Conservation (phyloP, 2,888 invertebrate species). For the Calliopum simillimum region DNA sequence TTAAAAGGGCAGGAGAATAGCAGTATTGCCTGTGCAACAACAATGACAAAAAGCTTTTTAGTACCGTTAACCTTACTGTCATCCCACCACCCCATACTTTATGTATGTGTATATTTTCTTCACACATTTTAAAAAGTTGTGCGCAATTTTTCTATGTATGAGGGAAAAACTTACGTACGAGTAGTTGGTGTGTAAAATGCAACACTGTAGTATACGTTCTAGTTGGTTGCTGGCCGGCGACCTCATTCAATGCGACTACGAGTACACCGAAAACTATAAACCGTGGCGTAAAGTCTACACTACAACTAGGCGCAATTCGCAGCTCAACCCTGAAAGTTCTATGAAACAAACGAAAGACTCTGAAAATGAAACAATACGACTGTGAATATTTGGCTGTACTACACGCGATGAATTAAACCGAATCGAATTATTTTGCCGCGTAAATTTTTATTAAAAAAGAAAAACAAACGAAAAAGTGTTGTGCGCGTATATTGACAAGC, state of each 20-base stretch:
- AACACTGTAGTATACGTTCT: conserved; percentile 3
- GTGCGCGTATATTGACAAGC: no score
- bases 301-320: conserved; percentile 5
- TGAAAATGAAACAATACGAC: not conserved
- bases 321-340: not conserved
- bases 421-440: conserved; percentile 7
- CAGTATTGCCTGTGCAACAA: not conserved
- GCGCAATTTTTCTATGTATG: not conserved
- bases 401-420: not conserved
- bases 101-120: not conserved
- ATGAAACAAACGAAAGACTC: not conserved
- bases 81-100: not conserved
- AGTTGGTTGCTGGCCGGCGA: conserved; percentile 11
- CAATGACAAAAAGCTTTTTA: not conserved
- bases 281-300: not conserved
- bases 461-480: no score
- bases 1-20: no score
- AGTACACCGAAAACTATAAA: conserved; percentile 15
- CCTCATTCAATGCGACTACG: conserved; percentile 20
- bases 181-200: not conserved
- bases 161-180: not conserved
- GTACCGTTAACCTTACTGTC: not conserved
- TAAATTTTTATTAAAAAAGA: not conserved
- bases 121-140: not conserved
- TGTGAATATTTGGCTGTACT: no score